Conservation (phyloP, 2,888 invertebrate species). For the Linnaemya vulpina region DNA sequence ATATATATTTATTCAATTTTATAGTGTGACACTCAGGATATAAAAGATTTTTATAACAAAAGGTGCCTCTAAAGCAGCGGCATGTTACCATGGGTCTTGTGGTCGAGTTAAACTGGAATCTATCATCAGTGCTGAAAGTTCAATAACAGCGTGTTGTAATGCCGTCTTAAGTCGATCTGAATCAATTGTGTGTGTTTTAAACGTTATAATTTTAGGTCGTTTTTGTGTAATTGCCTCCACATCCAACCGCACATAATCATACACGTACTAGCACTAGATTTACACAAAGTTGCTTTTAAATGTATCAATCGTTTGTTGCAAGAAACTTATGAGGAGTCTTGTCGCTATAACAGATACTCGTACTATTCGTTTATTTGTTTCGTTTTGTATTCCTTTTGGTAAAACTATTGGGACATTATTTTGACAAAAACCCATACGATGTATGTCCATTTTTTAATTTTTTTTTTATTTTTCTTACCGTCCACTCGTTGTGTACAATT, state of each 20-base stretch:
- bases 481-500: slow-evolving; percentile 60
- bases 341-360: neutral
- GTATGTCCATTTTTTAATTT: slow-evolving; percentile 43
- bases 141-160: neutral
- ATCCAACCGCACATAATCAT: slow-evolving; percentile 11
- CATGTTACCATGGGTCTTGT: too few species aligned
- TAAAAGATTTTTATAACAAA: too few species aligned
- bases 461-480: neutral
- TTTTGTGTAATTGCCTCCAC: slow-evolving; percentile 25
- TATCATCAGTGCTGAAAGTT: too few species aligned
- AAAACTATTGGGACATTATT: slow-evolving; percentile 68
- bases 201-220: slow-evolving; percentile 37
- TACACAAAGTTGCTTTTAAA: slow-evolving; percentile 21
- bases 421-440: slow-evolving; percentile 68
- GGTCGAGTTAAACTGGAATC: too few species aligned
- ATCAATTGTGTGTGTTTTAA: neutral
- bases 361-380: slow-evolving; percentile 32
- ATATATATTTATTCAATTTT: too few species aligned
- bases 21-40: too few species aligned
- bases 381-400: slow-evolving; percentile 53
- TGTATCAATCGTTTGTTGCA: slow-evolving; percentile 25
- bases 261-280: slow-evolving; percentile 4
- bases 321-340: slow-evolving; percentile 44
- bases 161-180: slow-evolving; percentile 17
- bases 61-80: too few species aligned